Evolutionary conservation across 2,888 invertebrate species (phyloP).

Genomic region (Amitus sp.): DNA sequence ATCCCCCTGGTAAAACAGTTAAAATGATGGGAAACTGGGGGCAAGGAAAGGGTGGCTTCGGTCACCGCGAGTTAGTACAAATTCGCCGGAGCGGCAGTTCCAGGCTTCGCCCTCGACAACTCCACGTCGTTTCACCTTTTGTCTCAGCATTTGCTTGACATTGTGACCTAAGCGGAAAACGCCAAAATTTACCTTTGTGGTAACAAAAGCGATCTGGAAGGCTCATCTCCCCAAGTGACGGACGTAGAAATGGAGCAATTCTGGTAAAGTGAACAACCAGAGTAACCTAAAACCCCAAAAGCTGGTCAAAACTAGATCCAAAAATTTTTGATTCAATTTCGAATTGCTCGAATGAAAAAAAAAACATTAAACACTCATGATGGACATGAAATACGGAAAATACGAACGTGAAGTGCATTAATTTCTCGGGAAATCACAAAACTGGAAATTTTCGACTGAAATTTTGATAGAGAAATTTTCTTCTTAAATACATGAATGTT

Average conservation of each 20-base stretch:
- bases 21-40: conserved; percentile 96
- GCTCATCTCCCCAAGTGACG: conserved; percentile 79
- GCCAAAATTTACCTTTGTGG: conserved; percentile 96
- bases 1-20: too few species aligned
- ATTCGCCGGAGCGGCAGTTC: conserved; percentile 92
- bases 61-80: conserved; percentile 96
- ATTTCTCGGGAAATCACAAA: too few species aligned
- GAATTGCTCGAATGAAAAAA: too few species aligned
- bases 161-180: conserved; percentile 93
- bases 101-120: conserved; percentile 91
- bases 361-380: too few species aligned
- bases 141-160: conserved; percentile 92
- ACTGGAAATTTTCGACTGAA: too few species aligned
- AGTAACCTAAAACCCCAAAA: not conserved
- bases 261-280: too few species aligned
- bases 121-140: conserved; percentile 91
- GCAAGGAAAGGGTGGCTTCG: conserved; percentile 95
- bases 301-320: not conserved
- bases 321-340: too few species aligned
- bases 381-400: too few species aligned
- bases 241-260: conserved; percentile 91
- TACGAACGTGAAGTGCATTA: too few species aligned
- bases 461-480: too few species aligned
- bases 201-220: conserved; percentile 87
- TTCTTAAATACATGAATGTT: too few species aligned